Conservation (phyloP, 2,113 vertebrate species). For the Manacus vitellinus region DNA sequence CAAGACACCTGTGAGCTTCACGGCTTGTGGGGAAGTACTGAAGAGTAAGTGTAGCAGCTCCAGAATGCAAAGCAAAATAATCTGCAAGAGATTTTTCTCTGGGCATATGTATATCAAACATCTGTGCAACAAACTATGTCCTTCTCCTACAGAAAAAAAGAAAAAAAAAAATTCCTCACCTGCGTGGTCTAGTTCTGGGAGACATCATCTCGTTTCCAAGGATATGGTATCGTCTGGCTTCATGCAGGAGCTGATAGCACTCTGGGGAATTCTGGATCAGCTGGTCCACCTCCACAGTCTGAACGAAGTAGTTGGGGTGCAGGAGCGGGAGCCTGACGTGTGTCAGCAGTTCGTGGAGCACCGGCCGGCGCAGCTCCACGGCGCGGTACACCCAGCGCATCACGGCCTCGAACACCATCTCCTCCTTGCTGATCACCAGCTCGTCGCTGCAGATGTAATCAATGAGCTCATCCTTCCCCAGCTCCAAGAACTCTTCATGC, state of each 20-base stretch:
- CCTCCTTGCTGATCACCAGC: conserved; percentile 89
- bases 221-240: conserved; percentile 95
- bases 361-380: conserved; percentile 83
- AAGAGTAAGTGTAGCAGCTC: neutral
- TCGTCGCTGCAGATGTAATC: conserved; percentile 93
- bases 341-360: conserved; percentile 89
- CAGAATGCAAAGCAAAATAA: neutral
- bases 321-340: conserved; percentile 92
- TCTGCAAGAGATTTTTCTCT: neutral
- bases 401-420: conserved; percentile 93
- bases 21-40: accelerated
- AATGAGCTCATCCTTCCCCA: conserved; percentile 91
- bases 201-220: conserved; percentile 99
- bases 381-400: conserved; percentile 96
- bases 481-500: conserved; percentile 92
- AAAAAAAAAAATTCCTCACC: conserved; percentile 72
- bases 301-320: conserved; percentile 98
- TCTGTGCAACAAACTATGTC: accelerated
- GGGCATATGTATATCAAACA: neutral
- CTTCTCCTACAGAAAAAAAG: neutral
- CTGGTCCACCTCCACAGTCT: conserved; percentile 96
- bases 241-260: conserved; percentile 95
- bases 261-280: conserved; percentile 95
- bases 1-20: neutral
- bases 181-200: conserved; percentile 93